Conservation (phyloP, 2,888 invertebrate species). For the Tridacna crocea region DNA sequence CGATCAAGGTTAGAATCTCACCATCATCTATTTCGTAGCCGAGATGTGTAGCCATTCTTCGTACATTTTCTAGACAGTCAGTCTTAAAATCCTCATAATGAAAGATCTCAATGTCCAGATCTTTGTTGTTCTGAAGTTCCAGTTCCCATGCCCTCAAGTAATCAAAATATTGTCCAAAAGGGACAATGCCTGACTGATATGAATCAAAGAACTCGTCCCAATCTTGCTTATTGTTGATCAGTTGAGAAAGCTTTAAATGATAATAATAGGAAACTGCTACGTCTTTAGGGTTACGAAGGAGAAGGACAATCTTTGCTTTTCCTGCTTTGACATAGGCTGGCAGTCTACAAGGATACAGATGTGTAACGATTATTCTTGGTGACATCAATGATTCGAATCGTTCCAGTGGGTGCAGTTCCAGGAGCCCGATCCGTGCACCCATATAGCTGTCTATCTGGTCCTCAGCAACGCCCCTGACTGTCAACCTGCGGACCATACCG, state of each 20-base stretch:
- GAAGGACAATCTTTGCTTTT: constrained; percentile 1
- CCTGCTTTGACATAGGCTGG: neutral
- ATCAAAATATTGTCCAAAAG: constrained; percentile 3
- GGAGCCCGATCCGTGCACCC: neutral
- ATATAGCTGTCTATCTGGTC: neutral
- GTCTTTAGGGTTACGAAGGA: constrained; percentile 16
- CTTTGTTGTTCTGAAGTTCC: neutral
- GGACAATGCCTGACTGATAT: neutral
- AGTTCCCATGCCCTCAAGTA: constrained; percentile 5
- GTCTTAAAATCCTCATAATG: constrained; percentile 1
- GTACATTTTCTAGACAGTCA: neutral
- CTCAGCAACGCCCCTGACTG: neutral
- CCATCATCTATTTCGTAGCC: neutral
- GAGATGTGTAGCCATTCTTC: neutral
- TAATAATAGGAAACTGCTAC: constrained; percentile 5
- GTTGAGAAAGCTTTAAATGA: neutral
- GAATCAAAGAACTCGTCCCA: constrained; percentile 14
- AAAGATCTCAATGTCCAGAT: neutral
- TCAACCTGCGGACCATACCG: neutral
- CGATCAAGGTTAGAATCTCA: neutral
- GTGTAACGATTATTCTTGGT: neutral
- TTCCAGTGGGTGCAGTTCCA: neutral
- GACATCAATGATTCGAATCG: neutral
- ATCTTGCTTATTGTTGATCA: neutral
- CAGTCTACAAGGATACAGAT: neutral